Evolutionary conservation across 1,140 invertebrate genomes (phyloP), one percentile per base, ranked within the genome.

Genomic region (Lanistes nyassanus): DNA sequence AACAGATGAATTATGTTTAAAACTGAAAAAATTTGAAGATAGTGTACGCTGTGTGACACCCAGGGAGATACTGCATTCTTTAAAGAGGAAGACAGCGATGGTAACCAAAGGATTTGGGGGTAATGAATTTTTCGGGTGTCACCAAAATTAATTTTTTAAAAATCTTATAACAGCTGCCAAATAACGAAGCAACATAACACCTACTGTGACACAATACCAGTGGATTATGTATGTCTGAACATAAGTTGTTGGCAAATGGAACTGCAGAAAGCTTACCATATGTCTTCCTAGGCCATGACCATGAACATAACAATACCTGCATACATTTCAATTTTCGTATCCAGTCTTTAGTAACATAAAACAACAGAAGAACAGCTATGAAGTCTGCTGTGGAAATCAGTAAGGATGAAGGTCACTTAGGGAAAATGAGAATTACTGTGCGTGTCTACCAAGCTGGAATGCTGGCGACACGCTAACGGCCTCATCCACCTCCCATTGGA

Each of bases 401-500:
- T 60, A n/a, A n/a, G 11, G 9, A 60, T 60, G 9, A n/a, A 26
- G 56, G 23, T 60, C n/a, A 26, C 56, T 26, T 7, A 1, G 3
- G 13, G 23, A n/a, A 7, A 23, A 23, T 11, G n/a, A 26, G 31
- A 2, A 69, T 11, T 2, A n/a, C 2, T 21, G 6, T 21, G 70
- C 70, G 70, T 72, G 70, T 72, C 70, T 58, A 34, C n/a, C 55
- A 37, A n/a, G 47, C 70, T 11, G 26, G 5, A 39, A 34, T n/a
- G 31, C 26, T 26, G 55, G 55, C 42, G 70, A 72, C 70, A 72
- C 70, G 67, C 37, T 84, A 84, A 71, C 83, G 77, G 64, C 83
- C 83, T 84, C 83, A 84, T 82, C 83, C 83, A 55, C 82, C 81
- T 36, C 78, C 82, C 83, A 84, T 84, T n/a, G 83, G 83, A 56